Conservation (phyloP, 53 echinoderm and acorn worm genomes). For the Patiria pectinifera region DNA sequence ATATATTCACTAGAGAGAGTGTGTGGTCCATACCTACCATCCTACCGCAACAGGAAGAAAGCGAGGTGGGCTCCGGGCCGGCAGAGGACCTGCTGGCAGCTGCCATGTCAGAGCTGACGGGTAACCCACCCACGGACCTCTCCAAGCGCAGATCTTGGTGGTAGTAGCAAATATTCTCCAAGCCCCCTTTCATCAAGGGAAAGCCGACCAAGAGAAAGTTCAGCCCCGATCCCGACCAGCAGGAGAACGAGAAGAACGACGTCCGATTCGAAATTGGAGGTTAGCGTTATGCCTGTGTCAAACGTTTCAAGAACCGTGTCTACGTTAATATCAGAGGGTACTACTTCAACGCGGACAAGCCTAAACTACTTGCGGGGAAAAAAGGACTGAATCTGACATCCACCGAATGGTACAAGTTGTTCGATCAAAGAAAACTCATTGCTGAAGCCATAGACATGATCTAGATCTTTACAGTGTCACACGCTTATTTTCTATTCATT, state of each 20-base stretch:
- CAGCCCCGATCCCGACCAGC: slow-evolving; percentile 32
- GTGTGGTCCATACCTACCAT: slow-evolving; percentile 2
- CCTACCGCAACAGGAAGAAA: not conserved
- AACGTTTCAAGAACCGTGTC: slow-evolving; percentile 33
- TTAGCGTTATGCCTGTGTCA: slow-evolving; percentile 37
- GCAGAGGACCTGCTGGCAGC: not conserved
- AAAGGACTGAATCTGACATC: too few relatives aligned
- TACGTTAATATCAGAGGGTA: slow-evolving; percentile 42
- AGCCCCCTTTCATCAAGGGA: slow-evolving; percentile 13
- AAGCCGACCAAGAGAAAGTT: slow-evolving; percentile 14
- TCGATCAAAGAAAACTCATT: not conserved
- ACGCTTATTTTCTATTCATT: not conserved
- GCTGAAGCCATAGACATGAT: not conserved
- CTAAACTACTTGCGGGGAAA: not conserved
- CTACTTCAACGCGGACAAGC: not conserved
- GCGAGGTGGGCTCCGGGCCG: not conserved
- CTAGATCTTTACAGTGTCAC: not conserved
- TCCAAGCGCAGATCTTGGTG: too few relatives aligned
- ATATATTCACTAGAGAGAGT: slow-evolving; percentile 4
- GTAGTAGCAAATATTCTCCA: too few relatives aligned
- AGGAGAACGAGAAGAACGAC: slow-evolving; percentile 5
- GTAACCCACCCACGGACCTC: not conserved
- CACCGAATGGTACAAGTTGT: too few relatives aligned
- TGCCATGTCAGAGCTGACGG: slow-evolving; percentile 1
- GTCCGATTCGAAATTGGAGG: slow-evolving; percentile 8